Base-by-base conservation (phyloP, 2,888 invertebrate genomes). In the Tupiocoris notatus region DNA sequence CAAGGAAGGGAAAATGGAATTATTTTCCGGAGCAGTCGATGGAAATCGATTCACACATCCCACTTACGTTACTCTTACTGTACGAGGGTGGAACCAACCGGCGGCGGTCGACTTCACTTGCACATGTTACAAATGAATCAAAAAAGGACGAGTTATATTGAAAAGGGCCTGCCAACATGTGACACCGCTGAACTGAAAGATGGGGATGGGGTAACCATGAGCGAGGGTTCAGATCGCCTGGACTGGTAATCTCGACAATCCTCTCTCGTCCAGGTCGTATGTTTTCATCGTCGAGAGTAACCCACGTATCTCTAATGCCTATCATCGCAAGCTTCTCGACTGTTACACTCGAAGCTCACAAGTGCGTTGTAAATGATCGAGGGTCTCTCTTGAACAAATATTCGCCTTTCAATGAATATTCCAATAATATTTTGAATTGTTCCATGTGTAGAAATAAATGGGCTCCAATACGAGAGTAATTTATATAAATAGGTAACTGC, bases 111-210 rank as follows among this genome's bases (percentile, higher is more conserved):
- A 58, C 70, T 70, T 70, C 70, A 70, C 24, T 59, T 61, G 70
- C 70, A 70, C 70, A 70, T 70, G 70, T 70, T 70, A 61, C 70
- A 70, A 70, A 70, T 70, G 70, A 70, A 70, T 70, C 58, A 70
- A 70, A 70, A 70, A 70, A 70, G 61, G 61, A 70, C 22, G 70
- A 70, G 70, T 70, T 70, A 70, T 70, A 70, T 70, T 70, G 70
- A 70, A 70, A 70, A 61, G 70, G n/a, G 70, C 58, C 61, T 58
- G 59, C 58, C 58, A 59, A 70, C 70, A 70, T 24, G 70, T 70
- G 70, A 70, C 70, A 70, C 70, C 58, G 25, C 20, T n/a, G 17
- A 59, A 59, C 59, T n/a, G 3, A 20, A 20, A 12, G 39, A 3
- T 39, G 39, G 39, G 12, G 39, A 39, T 12, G 39, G 39, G 12